A percentile compares a stretch with the other conserved stretches of the same genome.
phyloP scores from a whole-genome alignment of 2,888 invertebrate species.

The Marronus borbonicus region DNA sequence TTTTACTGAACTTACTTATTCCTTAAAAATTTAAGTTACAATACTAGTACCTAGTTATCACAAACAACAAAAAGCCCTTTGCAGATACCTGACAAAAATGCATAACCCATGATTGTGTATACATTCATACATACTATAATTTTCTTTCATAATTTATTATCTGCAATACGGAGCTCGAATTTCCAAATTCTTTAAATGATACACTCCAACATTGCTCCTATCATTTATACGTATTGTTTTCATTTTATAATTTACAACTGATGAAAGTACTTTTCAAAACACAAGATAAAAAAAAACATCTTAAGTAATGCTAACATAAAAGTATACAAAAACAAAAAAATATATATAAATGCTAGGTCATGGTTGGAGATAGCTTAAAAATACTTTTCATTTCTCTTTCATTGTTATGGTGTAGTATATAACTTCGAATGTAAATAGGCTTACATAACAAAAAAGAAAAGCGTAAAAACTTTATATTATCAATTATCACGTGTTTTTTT shows the following conservation, averaged over 20 bases:
- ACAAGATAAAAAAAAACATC: slow-evolving; percentile 24
- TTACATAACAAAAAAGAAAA: slow-evolving; percentile 29
- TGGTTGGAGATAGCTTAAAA: slow-evolving; percentile 25
- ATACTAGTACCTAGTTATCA: slow-evolving; percentile 53
- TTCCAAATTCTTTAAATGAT: slow-evolving; percentile 38
- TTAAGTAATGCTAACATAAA: slow-evolving; percentile 25
- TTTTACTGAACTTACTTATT: slow-evolving; percentile 46
- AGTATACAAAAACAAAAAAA: too few species aligned
- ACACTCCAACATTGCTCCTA: slow-evolving; percentile 24
- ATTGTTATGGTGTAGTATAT: neutral
- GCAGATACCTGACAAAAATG: slow-evolving; percentile 48
- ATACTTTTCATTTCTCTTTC: neutral
- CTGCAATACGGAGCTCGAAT: slow-evolving; percentile 47
- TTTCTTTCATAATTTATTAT: slow-evolving; percentile 30
- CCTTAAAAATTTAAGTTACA: slow-evolving; percentile 50
- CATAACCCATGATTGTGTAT: slow-evolving; percentile 47
- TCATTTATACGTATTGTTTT: neutral
- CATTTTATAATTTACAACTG: neutral
- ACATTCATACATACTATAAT: slow-evolving; percentile 37
- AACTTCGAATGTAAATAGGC: slow-evolving; percentile 37
- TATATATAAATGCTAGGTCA: too few species aligned
- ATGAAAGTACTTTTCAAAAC: neutral
- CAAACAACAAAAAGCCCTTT: slow-evolving; percentile 54
- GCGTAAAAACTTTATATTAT: neutral
- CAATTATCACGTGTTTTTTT: neutral